These are phyloP conservation scores for Metallyticus violacea DNA, from an alignment of 2,888 invertebrate genomes.

Conservation along the genomic window DNA sequence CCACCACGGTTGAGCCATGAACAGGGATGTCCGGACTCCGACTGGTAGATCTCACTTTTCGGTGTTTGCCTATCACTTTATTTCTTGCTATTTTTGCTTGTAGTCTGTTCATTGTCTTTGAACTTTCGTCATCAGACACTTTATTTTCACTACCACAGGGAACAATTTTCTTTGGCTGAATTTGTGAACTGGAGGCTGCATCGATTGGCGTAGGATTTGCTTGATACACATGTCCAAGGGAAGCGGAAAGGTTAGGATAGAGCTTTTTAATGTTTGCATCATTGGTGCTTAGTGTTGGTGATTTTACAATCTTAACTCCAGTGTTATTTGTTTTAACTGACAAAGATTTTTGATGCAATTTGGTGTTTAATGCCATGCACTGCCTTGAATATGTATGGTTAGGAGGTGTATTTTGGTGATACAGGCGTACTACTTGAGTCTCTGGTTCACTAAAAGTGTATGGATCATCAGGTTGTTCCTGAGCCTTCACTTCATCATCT, in stretches of 20 bases:
- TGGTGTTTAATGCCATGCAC: conserved; percentile 15
- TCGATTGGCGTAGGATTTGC: conserved; percentile 6
- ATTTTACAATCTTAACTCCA: background rate
- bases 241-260: conserved; percentile 9
- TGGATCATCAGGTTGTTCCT: conserved; percentile 46
- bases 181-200: background rate
- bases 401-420: conserved; percentile 24
- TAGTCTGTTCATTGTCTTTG: conserved; percentile 37
- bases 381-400: conserved; percentile 24
- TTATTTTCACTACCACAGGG: conserved; percentile 16
- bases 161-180: conserved; percentile 10
- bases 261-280: conserved; percentile 5
- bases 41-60: conserved; percentile 30
- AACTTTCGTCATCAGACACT: conserved; percentile 32
- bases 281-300: background rate
- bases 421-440: conserved; percentile 28
- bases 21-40: conserved; percentile 8
- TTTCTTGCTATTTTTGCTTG: conserved; percentile 38
- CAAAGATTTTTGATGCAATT: background rate
- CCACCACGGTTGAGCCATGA: background rate
- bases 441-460: conserved; percentile 52
- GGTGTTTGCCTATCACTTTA: conserved; percentile 38
- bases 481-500: conserved; percentile 26
- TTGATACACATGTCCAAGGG: conserved; percentile 6
- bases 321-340: background rate